A percentile compares a stretch with the other conserved stretches of the same genome.
These are phyloP conservation scores for Steinernema khuongi DNA, from an alignment of 1,140 invertebrate species.

Conservation along the genomic window DNA sequence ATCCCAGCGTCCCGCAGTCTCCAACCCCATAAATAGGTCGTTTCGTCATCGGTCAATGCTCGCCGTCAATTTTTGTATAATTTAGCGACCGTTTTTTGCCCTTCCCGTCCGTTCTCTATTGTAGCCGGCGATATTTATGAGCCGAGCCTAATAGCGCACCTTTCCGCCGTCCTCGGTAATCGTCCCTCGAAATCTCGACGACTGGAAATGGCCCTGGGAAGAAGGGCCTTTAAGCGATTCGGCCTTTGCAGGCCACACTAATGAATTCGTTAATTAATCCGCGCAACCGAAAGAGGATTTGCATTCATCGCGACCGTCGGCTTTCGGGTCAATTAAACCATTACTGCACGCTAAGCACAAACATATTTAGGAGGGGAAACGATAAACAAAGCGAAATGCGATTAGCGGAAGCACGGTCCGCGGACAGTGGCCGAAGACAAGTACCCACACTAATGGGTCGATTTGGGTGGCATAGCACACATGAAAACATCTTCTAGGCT, in stretches of 20 bases:
- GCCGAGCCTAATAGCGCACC: too few species aligned
- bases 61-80: constrained; percentile 10
- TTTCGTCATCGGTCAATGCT: background rate
- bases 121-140: background rate
- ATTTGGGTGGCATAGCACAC: background rate
- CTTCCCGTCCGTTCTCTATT: background rate
- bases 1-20: background rate
- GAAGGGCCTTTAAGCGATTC: background rate
- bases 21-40: background rate
- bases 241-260: background rate
- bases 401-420: background rate
- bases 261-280: constrained; percentile 13
- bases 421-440: constrained; percentile 8
- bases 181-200: background rate
- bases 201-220: background rate
- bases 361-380: background rate
- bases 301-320: background rate
- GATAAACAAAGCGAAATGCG: constrained; percentile 7
- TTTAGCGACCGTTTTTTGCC: background rate
- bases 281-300: constrained; percentile 15
- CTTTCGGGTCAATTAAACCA: constrained; percentile 6
- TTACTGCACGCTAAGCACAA: background rate
- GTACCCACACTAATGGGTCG: constrained; percentile 21
- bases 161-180: background rate
- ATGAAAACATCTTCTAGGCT: background rate